These are phyloP conservation scores for Sprattus sprattus DNA, from an alignment of 2,113 vertebrate species.

Conservation along the genomic window DNA sequence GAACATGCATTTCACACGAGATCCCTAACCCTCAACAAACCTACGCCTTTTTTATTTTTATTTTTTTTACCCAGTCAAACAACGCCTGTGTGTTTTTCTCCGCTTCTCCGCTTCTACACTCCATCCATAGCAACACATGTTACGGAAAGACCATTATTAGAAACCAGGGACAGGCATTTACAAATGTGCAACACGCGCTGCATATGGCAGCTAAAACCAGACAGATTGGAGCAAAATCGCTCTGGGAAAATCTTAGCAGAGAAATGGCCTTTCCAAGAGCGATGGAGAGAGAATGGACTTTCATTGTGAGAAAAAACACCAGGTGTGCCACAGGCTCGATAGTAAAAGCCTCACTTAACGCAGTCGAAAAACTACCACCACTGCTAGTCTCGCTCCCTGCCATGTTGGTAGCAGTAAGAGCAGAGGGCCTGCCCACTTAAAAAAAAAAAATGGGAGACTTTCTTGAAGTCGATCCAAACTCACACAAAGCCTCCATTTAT, in stretches of 20 bases:
- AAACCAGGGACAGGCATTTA: not conserved
- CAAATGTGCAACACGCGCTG: not conserved
- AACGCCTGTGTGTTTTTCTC: not conserved
- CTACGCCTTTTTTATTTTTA: not conserved
- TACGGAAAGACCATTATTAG: not conserved
- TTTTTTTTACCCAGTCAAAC: not conserved
- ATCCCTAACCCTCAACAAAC: not conserved
- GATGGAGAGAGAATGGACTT: not conserved
- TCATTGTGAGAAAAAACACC: not conserved
- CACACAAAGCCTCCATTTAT: constrained; percentile 45
- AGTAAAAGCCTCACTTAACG: not conserved
- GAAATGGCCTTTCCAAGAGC: not conserved
- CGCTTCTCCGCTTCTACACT: not conserved
- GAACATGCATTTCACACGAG: not conserved
- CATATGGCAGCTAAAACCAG: constrained; percentile 14
- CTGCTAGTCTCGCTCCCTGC: not conserved
- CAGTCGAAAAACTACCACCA: not conserved
- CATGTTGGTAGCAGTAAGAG: not conserved
- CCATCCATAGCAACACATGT: not conserved
- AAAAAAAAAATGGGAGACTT: not conserved
- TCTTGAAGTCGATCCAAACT: constrained; percentile 39
- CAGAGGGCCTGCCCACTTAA: not conserved
- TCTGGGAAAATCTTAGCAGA: not conserved
- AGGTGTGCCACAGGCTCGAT: not conserved
- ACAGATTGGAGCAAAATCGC: constrained; percentile 10